These are phyloP conservation scores for Anguilla marmorata DNA, from an alignment of 2,797 vertebrate species.

Conservation along the genomic window DNA sequence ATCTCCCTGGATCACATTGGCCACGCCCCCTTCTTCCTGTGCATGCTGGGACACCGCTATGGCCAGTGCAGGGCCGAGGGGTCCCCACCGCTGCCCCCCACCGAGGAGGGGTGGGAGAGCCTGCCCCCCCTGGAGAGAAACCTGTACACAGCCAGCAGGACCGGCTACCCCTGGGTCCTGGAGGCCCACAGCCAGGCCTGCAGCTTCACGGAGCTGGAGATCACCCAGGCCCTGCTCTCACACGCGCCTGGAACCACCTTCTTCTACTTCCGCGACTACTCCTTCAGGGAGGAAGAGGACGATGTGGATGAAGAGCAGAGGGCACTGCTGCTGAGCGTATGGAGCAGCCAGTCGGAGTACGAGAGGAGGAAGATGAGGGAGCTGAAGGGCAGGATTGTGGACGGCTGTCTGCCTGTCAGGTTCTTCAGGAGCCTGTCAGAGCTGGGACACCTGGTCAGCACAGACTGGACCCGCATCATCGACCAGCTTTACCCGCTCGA, in stretches of 20 bases:
- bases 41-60: conserved; percentile 49
- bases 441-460: conserved; percentile 50
- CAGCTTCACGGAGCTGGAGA: conserved; percentile 54
- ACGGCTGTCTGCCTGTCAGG: conserved; percentile 48
- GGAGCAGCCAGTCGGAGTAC: background rate
- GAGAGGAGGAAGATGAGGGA: conserved; percentile 47
- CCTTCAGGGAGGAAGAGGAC: conserved; percentile 21
- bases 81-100: conserved; percentile 7
- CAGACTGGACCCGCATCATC: conserved; percentile 52
- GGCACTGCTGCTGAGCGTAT: background rate
- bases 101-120: conserved; percentile 10
- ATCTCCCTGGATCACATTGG: conserved; percentile 53
- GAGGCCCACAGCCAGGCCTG: conserved; percentile 44
- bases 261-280: conserved; percentile 60
- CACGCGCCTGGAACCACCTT: conserved; percentile 49
- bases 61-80: conserved; percentile 42
- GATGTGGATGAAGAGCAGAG: conserved; percentile 29
- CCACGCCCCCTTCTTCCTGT: conserved; percentile 56
- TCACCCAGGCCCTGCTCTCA: conserved; percentile 51
- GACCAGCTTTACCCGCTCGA: conserved; percentile 51
- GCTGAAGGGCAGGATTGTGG: conserved; percentile 54
- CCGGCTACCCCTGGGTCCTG: conserved; percentile 57
- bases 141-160: conserved; percentile 51
- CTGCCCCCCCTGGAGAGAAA: conserved; percentile 55
- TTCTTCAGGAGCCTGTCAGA: conserved; percentile 55